Conservation (phyloP, 2,888 invertebrate genomes). For the Chrysomela aeneicollis region DNA sequence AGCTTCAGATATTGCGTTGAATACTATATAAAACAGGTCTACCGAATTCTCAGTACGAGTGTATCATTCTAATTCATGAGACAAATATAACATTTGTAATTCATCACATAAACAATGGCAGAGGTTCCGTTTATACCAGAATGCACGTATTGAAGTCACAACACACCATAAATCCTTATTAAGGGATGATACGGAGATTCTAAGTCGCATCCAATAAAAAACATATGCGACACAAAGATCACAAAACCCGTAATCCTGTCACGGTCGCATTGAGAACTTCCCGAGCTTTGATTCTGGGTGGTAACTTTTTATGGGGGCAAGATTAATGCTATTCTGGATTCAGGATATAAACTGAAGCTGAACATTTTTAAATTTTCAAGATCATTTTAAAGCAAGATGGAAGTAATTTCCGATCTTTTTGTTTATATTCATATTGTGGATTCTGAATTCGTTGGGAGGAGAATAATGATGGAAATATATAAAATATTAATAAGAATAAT, state of each 20-base stretch:
- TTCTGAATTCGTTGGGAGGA: too few species aligned
- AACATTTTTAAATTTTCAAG: too few species aligned
- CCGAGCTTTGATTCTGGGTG: conserved; percentile 37
- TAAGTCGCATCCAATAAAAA: conserved; percentile 57
- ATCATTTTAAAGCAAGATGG: too few species aligned
- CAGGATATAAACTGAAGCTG: not conserved
- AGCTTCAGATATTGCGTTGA: too few species aligned
- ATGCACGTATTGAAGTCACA: conserved; percentile 57
- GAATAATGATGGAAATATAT: too few species aligned
- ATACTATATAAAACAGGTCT: too few species aligned
- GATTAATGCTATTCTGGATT: not conserved
- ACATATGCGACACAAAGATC: conserved; percentile 50
- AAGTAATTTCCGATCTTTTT: too few species aligned
- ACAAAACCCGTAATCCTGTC: conserved; percentile 50
- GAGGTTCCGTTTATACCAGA: conserved; percentile 39
- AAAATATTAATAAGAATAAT: too few species aligned
- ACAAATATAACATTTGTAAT: not conserved
- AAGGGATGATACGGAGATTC: conserved; percentile 54
- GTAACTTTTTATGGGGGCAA: conserved; percentile 24
- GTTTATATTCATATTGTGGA: too few species aligned
- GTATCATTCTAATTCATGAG: too few species aligned
- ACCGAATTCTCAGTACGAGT: too few species aligned
- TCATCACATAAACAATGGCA: not conserved
- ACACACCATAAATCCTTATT: conserved; percentile 59
- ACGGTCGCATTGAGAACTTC: not conserved